Conservation (phyloP, 2,888 invertebrate genomes). For the Pristionchus fissidentatus region DNA sequence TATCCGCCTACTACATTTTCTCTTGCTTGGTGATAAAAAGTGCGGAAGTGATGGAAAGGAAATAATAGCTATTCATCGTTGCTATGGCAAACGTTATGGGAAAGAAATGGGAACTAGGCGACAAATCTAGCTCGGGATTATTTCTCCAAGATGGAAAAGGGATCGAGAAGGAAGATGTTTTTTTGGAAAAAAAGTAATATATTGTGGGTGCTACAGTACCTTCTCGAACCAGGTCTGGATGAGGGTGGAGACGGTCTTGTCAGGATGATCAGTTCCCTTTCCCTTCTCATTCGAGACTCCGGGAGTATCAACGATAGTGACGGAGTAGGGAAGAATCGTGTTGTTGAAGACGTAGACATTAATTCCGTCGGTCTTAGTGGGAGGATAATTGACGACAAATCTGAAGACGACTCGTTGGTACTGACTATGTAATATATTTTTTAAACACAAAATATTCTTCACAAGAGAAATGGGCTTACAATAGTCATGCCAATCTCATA, state of each 20-base stretch:
- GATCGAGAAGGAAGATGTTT: neutral
- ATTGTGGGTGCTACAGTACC: conserved; percentile 54
- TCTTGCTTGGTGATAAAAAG: no score
- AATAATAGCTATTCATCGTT: no score
- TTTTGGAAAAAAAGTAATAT: neutral
- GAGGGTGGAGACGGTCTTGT: conserved; percentile 63
- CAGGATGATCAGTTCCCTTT: conserved; percentile 37
- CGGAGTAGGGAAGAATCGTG: conserved; percentile 66
- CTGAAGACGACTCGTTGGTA: conserved; percentile 48
- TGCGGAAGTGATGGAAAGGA: no score
- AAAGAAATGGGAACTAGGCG: no score
- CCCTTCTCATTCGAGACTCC: conserved; percentile 65
- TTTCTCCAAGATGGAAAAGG: neutral
- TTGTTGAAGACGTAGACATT: conserved; percentile 71
- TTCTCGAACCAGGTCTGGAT: conserved; percentile 68
- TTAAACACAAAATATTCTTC: no score
- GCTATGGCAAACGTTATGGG: no score
- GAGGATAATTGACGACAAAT: conserved; percentile 59
- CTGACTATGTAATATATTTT: neutral
- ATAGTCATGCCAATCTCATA: no score
- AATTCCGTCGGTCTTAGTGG: conserved; percentile 58
- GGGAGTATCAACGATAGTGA: conserved; percentile 70
- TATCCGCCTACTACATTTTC: no score
- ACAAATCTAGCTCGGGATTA: no score
- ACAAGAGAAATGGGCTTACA: no score